phyloP scores from a whole-genome alignment of 2,888 invertebrate species.

The Folsomia candida region DNA sequence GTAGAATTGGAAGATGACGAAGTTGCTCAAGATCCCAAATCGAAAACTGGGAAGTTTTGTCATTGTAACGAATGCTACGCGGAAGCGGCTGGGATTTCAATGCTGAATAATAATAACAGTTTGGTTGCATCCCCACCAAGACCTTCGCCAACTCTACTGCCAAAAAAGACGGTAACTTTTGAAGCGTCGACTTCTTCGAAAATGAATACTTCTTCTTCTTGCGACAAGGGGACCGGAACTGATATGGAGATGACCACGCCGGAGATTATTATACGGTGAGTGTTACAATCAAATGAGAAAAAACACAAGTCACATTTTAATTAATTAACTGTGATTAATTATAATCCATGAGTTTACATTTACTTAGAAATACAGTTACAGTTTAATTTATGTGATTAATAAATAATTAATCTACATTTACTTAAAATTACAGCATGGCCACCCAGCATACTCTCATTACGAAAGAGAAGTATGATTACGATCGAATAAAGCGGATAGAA shows the following conservation, averaged over 20 bases:
- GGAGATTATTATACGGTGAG: neutral
- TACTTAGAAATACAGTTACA: too few relatives aligned
- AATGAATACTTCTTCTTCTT: neutral
- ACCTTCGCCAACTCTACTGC: slow-evolving; percentile 5
- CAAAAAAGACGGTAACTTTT: slow-evolving; percentile 11
- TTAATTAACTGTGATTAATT: too few relatives aligned
- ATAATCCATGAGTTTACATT: too few relatives aligned
- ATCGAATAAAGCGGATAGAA: slow-evolving; percentile 23
- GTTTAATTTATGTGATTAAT: too few relatives aligned
- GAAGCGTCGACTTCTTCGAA: too few relatives aligned
- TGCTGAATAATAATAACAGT: neutral
- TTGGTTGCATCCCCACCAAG: neutral
- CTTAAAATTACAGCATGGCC: too few relatives aligned
- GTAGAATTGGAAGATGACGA: slow-evolving; percentile 34
- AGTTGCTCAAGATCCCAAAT: slow-evolving; percentile 20
- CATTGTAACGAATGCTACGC: slow-evolving; percentile 46
- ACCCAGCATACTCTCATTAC: slow-evolving; percentile 11
- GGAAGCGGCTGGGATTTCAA: slow-evolving; percentile 37
- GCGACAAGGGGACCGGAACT: neutral
- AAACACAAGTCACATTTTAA: too few relatives aligned
- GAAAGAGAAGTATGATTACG: slow-evolving; percentile 30
- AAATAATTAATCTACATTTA: too few relatives aligned
- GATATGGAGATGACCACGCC: neutral
- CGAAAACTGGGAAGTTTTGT: slow-evolving; percentile 36
- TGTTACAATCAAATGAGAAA: neutral